Conservation (phyloP, 2,797 vertebrate genomes). For the Mico argentatus region DNA sequence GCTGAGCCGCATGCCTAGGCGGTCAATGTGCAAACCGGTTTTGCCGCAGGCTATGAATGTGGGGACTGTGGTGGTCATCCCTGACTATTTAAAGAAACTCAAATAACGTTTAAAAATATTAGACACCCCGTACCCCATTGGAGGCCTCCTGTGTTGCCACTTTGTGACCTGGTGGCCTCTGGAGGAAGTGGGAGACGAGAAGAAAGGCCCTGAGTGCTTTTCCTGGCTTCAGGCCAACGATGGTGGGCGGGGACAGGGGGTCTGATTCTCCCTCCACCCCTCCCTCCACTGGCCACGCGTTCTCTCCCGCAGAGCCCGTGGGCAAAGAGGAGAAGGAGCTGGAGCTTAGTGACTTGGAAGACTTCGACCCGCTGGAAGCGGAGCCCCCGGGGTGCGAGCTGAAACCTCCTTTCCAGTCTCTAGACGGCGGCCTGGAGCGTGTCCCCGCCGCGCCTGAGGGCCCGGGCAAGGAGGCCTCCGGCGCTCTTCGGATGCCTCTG, state of each 20-base stretch:
- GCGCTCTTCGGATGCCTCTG: slow-evolving; percentile 88
- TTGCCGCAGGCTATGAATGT: neutral
- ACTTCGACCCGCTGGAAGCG: slow-evolving; percentile 94
- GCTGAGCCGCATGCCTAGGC: too few relatives aligned
- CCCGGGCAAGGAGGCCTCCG: slow-evolving; percentile 28
- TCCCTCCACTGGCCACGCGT: neutral
- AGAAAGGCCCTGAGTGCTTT: neutral
- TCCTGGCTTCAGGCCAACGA: neutral
- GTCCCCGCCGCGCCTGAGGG: slow-evolving; percentile 84
- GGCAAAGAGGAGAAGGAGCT: slow-evolving; percentile 94
- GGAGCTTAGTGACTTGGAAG: slow-evolving; percentile 96
- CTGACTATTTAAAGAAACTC: neutral
- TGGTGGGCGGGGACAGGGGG: neutral
- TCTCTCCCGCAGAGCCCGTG: slow-evolving; percentile 83
- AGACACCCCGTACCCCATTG: neutral
- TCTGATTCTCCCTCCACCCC: neutral
- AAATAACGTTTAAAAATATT: neutral
- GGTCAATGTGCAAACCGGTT: neutral
- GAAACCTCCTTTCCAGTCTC: slow-evolving; percentile 88
- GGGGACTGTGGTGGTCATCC: neutral
- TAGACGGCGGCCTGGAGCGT: slow-evolving; percentile 88
- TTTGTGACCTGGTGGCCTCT: neutral
- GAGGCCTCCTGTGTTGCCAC: neutral
- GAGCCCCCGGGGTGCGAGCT: slow-evolving; percentile 94
- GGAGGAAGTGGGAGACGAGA: neutral